Percentiles rank a stretch among this genome's conserved stretches.
Conservation (phyloP, 2,888 invertebrate species). For the Autographa pulchrina region DNA sequence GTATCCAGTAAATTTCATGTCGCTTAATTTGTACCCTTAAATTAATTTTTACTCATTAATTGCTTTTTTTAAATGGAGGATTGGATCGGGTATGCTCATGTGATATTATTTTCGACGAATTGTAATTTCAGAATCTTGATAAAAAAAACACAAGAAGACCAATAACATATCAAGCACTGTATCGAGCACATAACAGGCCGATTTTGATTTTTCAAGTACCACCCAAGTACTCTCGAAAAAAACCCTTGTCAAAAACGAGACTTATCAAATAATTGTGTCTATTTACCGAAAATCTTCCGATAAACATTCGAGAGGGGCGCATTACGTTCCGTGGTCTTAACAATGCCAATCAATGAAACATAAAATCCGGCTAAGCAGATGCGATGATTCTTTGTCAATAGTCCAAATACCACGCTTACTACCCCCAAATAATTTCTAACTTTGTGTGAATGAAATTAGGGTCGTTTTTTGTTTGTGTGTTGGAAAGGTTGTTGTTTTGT, state of each 20-base stretch:
- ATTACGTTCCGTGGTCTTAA: conserved; percentile 75
- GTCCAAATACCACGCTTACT: conserved; percentile 58
- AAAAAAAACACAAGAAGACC: background rate
- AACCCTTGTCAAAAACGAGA: conserved; percentile 57
- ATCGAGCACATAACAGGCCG: conserved; percentile 29
- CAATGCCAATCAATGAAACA: conserved; percentile 88
- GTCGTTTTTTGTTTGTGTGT: conserved; percentile 28
- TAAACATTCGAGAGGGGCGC: conserved; percentile 68
- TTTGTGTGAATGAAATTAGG: conserved; percentile 44
- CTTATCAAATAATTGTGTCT: conserved; percentile 81
- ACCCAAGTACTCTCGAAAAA: conserved; percentile 43
- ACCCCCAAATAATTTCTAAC: conserved; percentile 41
- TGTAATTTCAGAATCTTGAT: too few relatives aligned
- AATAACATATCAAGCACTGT: conserved; percentile 31
- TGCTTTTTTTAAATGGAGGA: too few relatives aligned
- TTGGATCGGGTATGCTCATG: too few relatives aligned
- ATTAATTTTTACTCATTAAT: too few relatives aligned
- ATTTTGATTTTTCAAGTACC: conserved; percentile 44
- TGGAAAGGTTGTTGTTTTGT: conserved; percentile 57
- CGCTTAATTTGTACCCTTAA: too few relatives aligned
- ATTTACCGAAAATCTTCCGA: conserved; percentile 70
- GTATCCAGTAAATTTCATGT: too few relatives aligned
- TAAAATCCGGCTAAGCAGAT: conserved; percentile 85
- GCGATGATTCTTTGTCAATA: conserved; percentile 72
- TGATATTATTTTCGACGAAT: too few relatives aligned